Evolutionary conservation across 2,888 invertebrate genomes (phyloP).

Genomic region (Rotaria magnacalcarata): DNA sequence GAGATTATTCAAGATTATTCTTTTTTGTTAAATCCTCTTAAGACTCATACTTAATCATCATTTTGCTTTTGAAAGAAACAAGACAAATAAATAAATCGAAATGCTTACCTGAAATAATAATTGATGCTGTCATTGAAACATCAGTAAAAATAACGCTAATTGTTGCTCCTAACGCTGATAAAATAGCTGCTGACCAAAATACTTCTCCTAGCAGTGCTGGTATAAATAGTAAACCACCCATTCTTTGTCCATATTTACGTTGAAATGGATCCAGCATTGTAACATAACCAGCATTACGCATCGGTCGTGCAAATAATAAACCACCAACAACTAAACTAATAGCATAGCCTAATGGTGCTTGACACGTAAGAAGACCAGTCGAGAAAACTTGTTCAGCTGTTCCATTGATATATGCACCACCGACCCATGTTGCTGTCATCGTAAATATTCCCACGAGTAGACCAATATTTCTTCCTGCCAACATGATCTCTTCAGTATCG

Average conservation of each 20-base stretch:
- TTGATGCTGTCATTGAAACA: slow-evolving; percentile 83
- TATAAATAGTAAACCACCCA: slow-evolving; percentile 90
- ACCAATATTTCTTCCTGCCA: slow-evolving; percentile 90
- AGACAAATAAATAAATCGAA: neutral
- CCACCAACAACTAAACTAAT: slow-evolving; percentile 89
- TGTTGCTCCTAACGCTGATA: slow-evolving; percentile 91
- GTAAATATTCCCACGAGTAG: slow-evolving; percentile 95
- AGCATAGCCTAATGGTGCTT: slow-evolving; percentile 97
- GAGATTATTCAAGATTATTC: neutral
- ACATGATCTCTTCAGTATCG: slow-evolving; percentile 85
- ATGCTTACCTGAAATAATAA: slow-evolving; percentile 71
- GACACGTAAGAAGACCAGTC: slow-evolving; percentile 78
- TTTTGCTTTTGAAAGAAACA: neutral
- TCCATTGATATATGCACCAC: slow-evolving; percentile 97
- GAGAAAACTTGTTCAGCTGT: slow-evolving; percentile 94
- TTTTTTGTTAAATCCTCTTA: neutral
- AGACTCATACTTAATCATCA: neutral
- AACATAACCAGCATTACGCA: slow-evolving; percentile 93
- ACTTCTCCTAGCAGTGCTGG: slow-evolving; percentile 95
- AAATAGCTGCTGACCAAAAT: slow-evolving; percentile 96
- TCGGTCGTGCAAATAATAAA: slow-evolving; percentile 92
- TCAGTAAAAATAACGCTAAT: slow-evolving; percentile 85
- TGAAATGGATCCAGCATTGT: slow-evolving; percentile 98
- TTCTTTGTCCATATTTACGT: slow-evolving; percentile 88
- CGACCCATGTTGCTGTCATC: slow-evolving; percentile 99